Evolutionary conservation across 1,140 invertebrate genomes (phyloP), one percentile per base, ranked within the genome.

Genomic region (Bombus consobrinus): DNA sequence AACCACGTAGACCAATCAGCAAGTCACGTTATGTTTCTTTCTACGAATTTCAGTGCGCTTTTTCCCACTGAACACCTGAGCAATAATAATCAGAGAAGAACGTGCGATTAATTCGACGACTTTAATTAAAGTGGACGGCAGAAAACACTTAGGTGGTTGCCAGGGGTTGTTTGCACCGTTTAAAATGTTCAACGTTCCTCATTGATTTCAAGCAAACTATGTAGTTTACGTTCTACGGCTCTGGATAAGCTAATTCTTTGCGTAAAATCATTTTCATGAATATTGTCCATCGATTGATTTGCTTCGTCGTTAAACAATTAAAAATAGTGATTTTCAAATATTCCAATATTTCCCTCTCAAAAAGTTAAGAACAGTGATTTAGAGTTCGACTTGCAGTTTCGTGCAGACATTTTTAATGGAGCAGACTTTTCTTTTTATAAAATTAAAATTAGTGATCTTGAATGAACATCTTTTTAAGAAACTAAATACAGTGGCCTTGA

Each of bases 91-190:
- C 9, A 3, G 6, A 12, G 28, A 53, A 2, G 10, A 39, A 59
- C 32, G 15, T 12, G 37, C 1, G 9, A 84, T 53, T 39, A 39
- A 73, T 85, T 43, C 25, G 25, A 3, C 18, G 73, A 25, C 22
- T 47, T 47, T 3, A 22, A 10, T 37, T 47, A 59, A 73, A 22
- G 37, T 32, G 32, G 15, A 39, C 25, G n/a, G 53, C 9, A 43
- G 37, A 10, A 18, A 15, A 5, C 39, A 22, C 0, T n/a, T 18
- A 3, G 77, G 59, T 62, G 85, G 92, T 93, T 93, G 90, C 92
- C 87, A 93, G 41, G 92, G 92, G 32, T 90, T 92, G 91, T 93
- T 93, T 91, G 91, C 75, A 8, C 22, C 59, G 22, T 3, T 10
- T 10, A 75, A 79, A 75, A 39, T 18, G 59, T n/a, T 62, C 28